Conservation (phyloP, 2,113 vertebrate species). For the Cheilinus undulatus region DNA sequence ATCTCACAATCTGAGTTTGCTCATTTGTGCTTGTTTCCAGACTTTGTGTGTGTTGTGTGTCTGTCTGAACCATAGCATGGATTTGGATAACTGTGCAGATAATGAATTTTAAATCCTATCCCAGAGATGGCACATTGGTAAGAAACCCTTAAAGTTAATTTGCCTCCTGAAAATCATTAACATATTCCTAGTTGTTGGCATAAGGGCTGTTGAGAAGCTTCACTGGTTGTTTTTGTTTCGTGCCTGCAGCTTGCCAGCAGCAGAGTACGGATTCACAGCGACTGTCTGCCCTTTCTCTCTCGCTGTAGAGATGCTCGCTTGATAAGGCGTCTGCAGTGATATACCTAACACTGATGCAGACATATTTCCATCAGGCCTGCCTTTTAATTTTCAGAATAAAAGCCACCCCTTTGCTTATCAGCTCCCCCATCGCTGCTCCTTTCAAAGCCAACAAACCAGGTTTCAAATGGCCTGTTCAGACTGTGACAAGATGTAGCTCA, state of each 20-base stretch:
- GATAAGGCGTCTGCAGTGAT: constrained; percentile 83
- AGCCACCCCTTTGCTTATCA: constrained; percentile 87
- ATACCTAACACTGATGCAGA: constrained; percentile 55
- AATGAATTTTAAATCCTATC: constrained; percentile 83
- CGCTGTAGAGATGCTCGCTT: constrained; percentile 54
- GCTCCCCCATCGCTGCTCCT: constrained; percentile 86
- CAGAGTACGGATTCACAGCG: constrained; percentile 46
- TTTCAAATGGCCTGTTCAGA: constrained; percentile 92
- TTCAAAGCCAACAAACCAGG: constrained; percentile 92
- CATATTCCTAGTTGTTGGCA: constrained; percentile 77
- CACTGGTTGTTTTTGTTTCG: constrained; percentile 60
- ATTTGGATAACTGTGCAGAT: constrained; percentile 79
- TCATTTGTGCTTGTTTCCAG: constrained; percentile 77
- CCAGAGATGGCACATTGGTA: constrained; percentile 73
- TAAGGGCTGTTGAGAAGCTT: constrained; percentile 85
- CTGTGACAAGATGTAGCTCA: constrained; percentile 95
- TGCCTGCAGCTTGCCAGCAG: constrained; percentile 58
- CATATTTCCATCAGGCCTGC: constrained; percentile 87
- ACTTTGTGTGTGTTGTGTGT: constrained; percentile 85
- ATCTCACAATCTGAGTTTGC: constrained; percentile 67
- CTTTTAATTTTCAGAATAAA: constrained; percentile 93
- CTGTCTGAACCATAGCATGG: constrained; percentile 67
- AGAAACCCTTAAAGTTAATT: constrained; percentile 78
- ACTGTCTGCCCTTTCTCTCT: constrained; percentile 60
- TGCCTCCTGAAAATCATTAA: constrained; percentile 75